Evolutionary conservation across 2,797 vertebrate species (phyloP).

Genomic region (Gobionotothen gibberifrons): DNA sequence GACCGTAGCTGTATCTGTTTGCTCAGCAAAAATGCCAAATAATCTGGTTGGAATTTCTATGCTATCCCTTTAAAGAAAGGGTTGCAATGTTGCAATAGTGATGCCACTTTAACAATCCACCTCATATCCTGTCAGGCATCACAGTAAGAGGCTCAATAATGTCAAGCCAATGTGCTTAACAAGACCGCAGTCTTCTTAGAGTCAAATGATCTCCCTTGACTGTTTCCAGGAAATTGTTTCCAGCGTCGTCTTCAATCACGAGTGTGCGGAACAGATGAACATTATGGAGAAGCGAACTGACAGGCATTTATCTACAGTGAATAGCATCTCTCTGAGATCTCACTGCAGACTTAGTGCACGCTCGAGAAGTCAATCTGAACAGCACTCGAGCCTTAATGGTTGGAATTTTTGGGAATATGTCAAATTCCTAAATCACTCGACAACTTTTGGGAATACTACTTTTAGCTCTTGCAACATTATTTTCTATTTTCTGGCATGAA

Average conservation of each 20-base stretch:
- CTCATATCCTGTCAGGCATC: slow-evolving; percentile 59
- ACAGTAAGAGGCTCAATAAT: slow-evolving; percentile 57
- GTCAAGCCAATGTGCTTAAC: slow-evolving; percentile 53
- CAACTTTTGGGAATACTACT: not conserved
- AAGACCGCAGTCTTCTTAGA: slow-evolving; percentile 41
- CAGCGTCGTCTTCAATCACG: slow-evolving; percentile 56
- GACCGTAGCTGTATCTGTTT: not conserved
- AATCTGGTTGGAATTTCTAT: slow-evolving; percentile 25
- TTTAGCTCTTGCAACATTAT: not conserved
- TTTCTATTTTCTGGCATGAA: not conserved
- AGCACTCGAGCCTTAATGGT: slow-evolving; percentile 8
- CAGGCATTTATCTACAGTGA: slow-evolving; percentile 48
- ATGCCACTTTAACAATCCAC: slow-evolving; percentile 49
- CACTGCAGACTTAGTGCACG: not conserved
- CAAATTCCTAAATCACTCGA: not conserved
- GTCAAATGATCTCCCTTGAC: slow-evolving; percentile 66
- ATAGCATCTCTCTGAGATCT: slow-evolving; percentile 23
- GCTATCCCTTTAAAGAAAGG: slow-evolving; percentile 11
- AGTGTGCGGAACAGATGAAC: slow-evolving; percentile 41
- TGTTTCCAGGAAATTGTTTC: slow-evolving; percentile 76
- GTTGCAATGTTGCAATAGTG: slow-evolving; percentile 26
- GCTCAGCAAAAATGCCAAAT: not conserved
- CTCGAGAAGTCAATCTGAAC: slow-evolving; percentile 15
- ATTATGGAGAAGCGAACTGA: slow-evolving; percentile 41
- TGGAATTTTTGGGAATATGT: slow-evolving; percentile 3